A percentile compares a stretch with the other conserved stretches of the same genome.
These are phyloP conservation scores for Nasonovia ribisnigri DNA, from an alignment of 2,888 invertebrate genomes.

Conservation along the genomic window DNA sequence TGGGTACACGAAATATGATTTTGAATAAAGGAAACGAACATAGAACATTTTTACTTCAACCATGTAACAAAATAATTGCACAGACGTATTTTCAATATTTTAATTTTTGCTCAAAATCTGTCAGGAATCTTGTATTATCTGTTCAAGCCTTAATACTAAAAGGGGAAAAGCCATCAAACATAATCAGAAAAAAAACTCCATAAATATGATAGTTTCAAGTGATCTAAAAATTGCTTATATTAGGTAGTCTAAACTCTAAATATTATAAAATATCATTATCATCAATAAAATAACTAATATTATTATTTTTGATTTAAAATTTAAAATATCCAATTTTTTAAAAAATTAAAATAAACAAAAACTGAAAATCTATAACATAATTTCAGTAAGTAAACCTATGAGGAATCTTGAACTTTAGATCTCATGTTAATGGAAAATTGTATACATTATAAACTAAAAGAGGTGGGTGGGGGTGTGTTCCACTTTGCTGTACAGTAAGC, in stretches of 20 bases:
- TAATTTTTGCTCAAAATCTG: background rate
- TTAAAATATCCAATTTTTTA: too few relatives aligned
- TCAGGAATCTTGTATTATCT: too few relatives aligned
- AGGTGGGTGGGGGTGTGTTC: too few relatives aligned
- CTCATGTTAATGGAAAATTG: too few relatives aligned
- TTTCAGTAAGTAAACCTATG: too few relatives aligned
- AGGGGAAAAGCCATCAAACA: background rate
- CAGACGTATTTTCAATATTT: background rate
- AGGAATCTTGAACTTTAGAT: too few relatives aligned
- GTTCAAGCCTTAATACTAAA: background rate
- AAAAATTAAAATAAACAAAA: too few relatives aligned
- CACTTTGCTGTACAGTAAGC: too few relatives aligned
- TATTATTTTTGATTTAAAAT: too few relatives aligned
- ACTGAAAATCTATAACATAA: too few relatives aligned
- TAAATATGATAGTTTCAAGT: background rate
- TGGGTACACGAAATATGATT: background rate
- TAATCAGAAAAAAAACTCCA: background rate
- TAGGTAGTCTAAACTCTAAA: background rate
- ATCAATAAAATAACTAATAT: too few relatives aligned
- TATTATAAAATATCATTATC: background rate
- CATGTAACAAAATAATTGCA: background rate
- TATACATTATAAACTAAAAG: too few relatives aligned
- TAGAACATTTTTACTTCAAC: background rate
- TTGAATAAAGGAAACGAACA: background rate
- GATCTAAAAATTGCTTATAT: background rate